phyloP scores from a whole-genome alignment of 2,113 vertebrate genomes.

The Stomatorhinus ivindoensis region DNA sequence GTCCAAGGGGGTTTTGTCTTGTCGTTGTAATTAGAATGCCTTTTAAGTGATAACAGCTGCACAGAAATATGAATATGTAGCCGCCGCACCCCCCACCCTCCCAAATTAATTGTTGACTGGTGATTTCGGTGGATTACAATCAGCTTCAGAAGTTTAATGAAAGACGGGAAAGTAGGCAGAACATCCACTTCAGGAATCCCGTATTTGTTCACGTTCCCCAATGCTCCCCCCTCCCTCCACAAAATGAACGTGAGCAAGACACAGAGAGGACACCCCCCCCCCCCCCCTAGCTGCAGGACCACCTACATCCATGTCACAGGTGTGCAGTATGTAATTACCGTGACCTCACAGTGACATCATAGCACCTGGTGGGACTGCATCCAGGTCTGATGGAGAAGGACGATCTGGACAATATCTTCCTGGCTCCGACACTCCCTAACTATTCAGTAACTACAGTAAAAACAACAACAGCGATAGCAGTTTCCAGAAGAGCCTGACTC shows the following conservation, averaged over 20 bases:
- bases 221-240: slow-evolving; percentile 32
- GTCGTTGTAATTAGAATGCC: slow-evolving; percentile 95
- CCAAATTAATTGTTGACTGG: slow-evolving; percentile 88
- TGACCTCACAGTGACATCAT: not conserved
- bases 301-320: not conserved
- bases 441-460: not conserved
- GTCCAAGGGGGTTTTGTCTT: slow-evolving; percentile 93
- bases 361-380: not conserved
- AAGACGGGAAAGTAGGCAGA: slow-evolving; percentile 63
- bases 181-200: slow-evolving; percentile 37
- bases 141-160: slow-evolving; percentile 91
- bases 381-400: not conserved
- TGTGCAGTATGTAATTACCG: not conserved
- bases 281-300: not conserved
- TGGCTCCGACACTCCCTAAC: not conserved
- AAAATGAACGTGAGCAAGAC: slow-evolving; percentile 29
- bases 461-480: not conserved
- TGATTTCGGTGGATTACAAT: slow-evolving; percentile 94
- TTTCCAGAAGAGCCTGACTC: not conserved
- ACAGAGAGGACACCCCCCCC: not conserved
- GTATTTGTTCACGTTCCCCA: slow-evolving; percentile 38
- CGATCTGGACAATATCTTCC: not conserved
- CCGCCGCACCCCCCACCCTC: slow-evolving; percentile 49
- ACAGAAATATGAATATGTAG: slow-evolving; percentile 88
- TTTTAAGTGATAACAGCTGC: slow-evolving; percentile 91